These are phyloP conservation scores for Linnaemya tessellans DNA, from an alignment of 2,888 invertebrate genomes.

Conservation along the genomic window DNA sequence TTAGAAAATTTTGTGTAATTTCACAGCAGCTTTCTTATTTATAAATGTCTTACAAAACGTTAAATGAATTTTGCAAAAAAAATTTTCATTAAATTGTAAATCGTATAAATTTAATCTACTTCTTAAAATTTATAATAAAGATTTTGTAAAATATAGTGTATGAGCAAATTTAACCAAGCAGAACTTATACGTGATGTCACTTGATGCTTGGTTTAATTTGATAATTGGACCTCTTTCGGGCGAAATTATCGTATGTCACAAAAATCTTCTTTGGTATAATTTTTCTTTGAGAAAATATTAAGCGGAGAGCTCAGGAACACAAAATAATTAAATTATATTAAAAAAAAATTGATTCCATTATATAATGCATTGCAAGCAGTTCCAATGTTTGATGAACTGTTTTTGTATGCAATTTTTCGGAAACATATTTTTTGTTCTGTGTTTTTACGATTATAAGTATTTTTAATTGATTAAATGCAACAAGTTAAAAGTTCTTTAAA, in stretches of 20 bases:
- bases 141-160: neutral
- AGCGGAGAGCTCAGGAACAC: too few relatives aligned
- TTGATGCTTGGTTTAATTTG: constrained; percentile 49
- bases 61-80: too few relatives aligned
- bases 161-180: constrained; percentile 33
- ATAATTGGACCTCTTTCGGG: neutral
- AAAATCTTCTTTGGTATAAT: neutral
- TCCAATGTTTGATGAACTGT: too few relatives aligned
- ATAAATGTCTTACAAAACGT: neutral
- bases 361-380: too few relatives aligned
- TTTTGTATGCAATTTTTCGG: too few relatives aligned
- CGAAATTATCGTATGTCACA: constrained; percentile 2
- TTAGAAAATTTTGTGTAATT: neutral
- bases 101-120: neutral
- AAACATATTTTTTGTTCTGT: neutral
- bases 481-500: too few relatives aligned
- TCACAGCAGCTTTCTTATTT: neutral
- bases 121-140: neutral
- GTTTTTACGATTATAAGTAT: too few relatives aligned
- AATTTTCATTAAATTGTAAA: neutral
- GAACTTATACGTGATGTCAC: constrained; percentile 49
- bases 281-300: too few relatives aligned
- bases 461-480: too few relatives aligned
- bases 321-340: too few relatives aligned
- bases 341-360: too few relatives aligned